Conservation (phyloP, 2,113 vertebrate genomes). For the Vidua macroura region DNA sequence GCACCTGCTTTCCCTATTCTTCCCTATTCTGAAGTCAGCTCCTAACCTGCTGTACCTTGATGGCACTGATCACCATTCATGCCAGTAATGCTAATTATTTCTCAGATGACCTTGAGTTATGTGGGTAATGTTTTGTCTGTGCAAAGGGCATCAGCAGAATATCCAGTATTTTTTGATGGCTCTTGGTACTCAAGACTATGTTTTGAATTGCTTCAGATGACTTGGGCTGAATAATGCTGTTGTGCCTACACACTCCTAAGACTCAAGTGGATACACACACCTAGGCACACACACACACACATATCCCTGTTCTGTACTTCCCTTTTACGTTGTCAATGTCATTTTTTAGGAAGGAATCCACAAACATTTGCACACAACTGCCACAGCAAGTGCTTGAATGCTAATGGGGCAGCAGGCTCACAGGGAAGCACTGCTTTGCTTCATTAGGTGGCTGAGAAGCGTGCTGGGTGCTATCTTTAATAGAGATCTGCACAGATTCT, state of each 20-base stretch:
- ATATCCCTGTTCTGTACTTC: not conserved
- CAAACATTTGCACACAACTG: not conserved
- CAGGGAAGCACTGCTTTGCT: not conserved
- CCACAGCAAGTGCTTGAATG: not conserved
- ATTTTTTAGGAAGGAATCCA: not conserved
- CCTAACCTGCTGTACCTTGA: not conserved
- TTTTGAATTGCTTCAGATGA: not conserved
- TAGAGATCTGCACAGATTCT: not conserved
- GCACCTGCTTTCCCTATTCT: not conserved
- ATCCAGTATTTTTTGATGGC: not conserved
- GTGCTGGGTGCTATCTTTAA: not conserved
- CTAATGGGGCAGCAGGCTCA: not conserved
- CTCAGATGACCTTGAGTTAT: not conserved
- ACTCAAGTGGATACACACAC: too few relatives aligned
- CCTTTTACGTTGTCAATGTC: not conserved
- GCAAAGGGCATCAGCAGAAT: not conserved
- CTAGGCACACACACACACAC: fast-evolving
- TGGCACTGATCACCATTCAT: not conserved
- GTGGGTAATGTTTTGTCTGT: not conserved
- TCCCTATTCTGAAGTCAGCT: not conserved
- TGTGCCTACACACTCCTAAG: not conserved
- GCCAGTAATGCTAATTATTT: not conserved
- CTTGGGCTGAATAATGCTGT: not conserved
- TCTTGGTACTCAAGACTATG: not conserved
- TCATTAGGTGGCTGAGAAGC: not conserved